A percentile compares a stretch with the other conserved stretches of the same genome.
These are phyloP conservation scores for Muntiacus muntjak DNA, from an alignment of 2,113 vertebrate genomes.

Conservation along the genomic window DNA sequence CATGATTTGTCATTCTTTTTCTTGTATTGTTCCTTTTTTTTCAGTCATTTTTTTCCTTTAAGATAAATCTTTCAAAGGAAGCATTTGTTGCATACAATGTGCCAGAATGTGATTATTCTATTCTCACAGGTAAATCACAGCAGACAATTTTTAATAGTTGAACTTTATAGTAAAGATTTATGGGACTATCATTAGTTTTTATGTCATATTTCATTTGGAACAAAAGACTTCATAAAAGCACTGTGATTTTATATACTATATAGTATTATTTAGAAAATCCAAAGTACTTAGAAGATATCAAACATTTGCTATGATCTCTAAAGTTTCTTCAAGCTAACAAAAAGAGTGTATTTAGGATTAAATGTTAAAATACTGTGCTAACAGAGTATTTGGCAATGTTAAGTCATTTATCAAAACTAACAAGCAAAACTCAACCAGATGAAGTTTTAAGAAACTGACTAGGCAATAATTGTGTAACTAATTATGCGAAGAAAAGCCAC, in stretches of 20 bases:
- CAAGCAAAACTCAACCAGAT: conserved; percentile 30
- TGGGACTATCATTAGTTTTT: not conserved
- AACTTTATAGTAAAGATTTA: not conserved
- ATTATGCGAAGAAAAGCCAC: not conserved
- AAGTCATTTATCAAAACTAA: not conserved
- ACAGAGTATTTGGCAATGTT: not conserved
- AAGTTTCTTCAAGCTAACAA: not conserved
- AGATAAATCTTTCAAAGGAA: not conserved
- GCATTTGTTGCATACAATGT: not conserved
- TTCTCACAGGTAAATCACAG: not conserved
- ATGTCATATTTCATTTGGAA: not conserved
- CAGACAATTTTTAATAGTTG: not conserved
- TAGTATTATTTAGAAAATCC: not conserved
- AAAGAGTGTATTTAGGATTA: not conserved
- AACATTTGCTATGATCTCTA: not conserved
- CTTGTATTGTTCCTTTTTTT: not conserved
- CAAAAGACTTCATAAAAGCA: not conserved
- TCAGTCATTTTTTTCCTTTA: not conserved
- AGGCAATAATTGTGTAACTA: not conserved
- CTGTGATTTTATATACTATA: not conserved
- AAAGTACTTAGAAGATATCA: not conserved
- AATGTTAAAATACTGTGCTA: not conserved
- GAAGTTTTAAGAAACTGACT: not conserved
- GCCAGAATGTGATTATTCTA: not conserved
- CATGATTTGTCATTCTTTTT: not conserved